Percentiles rank a stretch among this genome's conserved stretches.
phyloP scores from a whole-genome alignment of 2,113 vertebrate genomes.

The Odobenus rosmarus region DNA sequence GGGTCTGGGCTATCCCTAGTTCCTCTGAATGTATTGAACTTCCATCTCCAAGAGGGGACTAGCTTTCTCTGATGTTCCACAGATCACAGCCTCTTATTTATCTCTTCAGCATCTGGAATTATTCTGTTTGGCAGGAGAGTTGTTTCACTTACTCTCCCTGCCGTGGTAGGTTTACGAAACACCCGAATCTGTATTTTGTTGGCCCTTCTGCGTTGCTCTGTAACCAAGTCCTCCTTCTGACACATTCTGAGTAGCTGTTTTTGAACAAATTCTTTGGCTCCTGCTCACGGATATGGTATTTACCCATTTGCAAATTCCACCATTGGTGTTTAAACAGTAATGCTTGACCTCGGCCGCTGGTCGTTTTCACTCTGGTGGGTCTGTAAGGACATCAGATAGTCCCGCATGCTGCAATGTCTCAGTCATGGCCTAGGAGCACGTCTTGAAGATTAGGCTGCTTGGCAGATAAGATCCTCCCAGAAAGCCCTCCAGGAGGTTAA shows the following conservation, averaged over 20 bases:
- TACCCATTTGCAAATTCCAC: slow-evolving; percentile 37
- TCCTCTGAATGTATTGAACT: not conserved
- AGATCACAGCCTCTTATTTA: not conserved
- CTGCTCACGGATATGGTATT: not conserved
- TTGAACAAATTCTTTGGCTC: slow-evolving; percentile 46
- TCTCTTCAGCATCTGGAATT: not conserved
- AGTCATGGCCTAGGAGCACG: not conserved
- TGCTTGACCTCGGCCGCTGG: not conserved
- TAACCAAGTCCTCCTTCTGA: slow-evolving; percentile 17
- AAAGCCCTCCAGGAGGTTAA: not conserved
- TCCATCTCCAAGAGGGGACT: not conserved
- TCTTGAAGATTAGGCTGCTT: not conserved
- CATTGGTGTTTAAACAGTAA: slow-evolving; percentile 1
- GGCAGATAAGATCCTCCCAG: not conserved
- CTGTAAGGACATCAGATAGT: not conserved
- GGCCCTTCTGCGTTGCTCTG: not conserved
- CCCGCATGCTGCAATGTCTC: not conserved
- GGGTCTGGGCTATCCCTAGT: not conserved
- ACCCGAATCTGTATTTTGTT: not conserved
- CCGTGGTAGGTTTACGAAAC: not conserved
- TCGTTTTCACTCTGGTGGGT: not conserved
- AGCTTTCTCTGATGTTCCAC: not conserved
- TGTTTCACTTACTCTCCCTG: not conserved
- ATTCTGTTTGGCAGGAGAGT: slow-evolving; percentile 13
- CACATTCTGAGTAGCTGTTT: not conserved